Percentiles rank a stretch among this genome's conserved stretches.
Conservation (phyloP, 2,888 invertebrate genomes). For the Sarcophaga carnaria region DNA sequence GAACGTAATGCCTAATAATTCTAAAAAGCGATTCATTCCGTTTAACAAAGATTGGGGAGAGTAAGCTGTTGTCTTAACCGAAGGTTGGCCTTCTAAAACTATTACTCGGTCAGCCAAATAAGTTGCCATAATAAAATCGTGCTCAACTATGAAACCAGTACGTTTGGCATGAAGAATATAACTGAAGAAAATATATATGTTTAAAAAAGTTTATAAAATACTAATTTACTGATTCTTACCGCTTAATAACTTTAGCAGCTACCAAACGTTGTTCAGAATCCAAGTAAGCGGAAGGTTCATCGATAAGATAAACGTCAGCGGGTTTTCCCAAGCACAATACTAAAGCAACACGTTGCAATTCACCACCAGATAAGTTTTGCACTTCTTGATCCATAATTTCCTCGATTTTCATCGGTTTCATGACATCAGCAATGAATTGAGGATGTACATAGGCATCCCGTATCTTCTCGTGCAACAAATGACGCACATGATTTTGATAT, state of each 20-base stretch:
- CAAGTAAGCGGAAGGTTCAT: constrained; percentile 99
- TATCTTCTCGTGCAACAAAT: constrained; percentile 97
- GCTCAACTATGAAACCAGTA: constrained; percentile 99
- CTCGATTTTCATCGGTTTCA: constrained; percentile 98
- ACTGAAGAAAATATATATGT: constrained; percentile 79
- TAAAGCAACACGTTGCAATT: constrained; percentile 98
- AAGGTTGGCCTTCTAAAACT: constrained; percentile 98
- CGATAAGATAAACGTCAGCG: constrained; percentile 98
- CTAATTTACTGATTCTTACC: constrained; percentile 83
- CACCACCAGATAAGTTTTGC: constrained; percentile 99
- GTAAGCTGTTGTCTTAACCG: constrained; percentile 93
- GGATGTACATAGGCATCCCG: constrained; percentile 99
- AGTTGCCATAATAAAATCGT: constrained; percentile 99
- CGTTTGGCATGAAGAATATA: constrained; percentile 99
- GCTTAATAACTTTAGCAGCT: constrained; percentile 99
- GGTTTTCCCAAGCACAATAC: constrained; percentile 98
- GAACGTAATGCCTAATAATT: constrained; percentile 98
- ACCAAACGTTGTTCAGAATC: constrained; percentile 99
- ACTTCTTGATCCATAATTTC: constrained; percentile 99
- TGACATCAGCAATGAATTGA: constrained; percentile 98
- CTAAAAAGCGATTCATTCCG: constrained; percentile 99
- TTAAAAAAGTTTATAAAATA: constrained; percentile 65
- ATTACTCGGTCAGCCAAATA: constrained; percentile 99
- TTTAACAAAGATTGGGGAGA: constrained; percentile 95
- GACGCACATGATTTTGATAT: constrained; percentile 95